These are phyloP conservation scores for Dromaius novaehollandiae DNA, from an alignment of 2,113 vertebrate species.

Conservation along the genomic window DNA sequence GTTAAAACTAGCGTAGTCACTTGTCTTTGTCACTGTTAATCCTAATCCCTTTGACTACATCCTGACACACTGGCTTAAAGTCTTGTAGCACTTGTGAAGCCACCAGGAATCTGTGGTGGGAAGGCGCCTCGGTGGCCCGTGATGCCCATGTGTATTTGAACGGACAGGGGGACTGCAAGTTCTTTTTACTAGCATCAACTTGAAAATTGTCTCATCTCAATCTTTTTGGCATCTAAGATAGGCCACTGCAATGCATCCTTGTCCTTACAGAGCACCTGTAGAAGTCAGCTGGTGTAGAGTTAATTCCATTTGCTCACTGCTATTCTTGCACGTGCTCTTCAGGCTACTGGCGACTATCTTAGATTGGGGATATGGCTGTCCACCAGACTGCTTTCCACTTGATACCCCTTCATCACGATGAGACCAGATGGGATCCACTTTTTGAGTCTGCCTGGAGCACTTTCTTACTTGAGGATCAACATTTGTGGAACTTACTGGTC, in stretches of 20 bases:
- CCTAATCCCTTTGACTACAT: neutral
- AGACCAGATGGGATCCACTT: neutral
- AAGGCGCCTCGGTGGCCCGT: neutral
- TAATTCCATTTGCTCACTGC: neutral
- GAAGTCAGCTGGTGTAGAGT: neutral
- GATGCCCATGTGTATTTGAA: neutral
- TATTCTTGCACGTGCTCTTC: neutral
- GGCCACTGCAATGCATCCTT: neutral
- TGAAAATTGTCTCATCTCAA: neutral
- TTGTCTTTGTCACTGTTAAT: neutral
- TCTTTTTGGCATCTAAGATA: neutral
- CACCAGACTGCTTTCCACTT: neutral
- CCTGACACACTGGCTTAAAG: neutral
- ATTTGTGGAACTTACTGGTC: neutral
- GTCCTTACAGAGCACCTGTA: neutral
- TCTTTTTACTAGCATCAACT: too few relatives aligned
- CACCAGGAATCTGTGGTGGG: neutral
- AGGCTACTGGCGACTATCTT: neutral
- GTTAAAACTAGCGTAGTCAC: neutral
- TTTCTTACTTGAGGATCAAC: neutral
- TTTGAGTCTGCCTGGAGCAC: neutral
- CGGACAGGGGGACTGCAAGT: neutral
- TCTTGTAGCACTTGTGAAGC: neutral
- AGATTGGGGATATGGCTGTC: neutral
- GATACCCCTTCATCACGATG: neutral